Base-by-base conservation (phyloP, 1,140 invertebrate species). In the Aphelenchoides fujianensis region DNA sequence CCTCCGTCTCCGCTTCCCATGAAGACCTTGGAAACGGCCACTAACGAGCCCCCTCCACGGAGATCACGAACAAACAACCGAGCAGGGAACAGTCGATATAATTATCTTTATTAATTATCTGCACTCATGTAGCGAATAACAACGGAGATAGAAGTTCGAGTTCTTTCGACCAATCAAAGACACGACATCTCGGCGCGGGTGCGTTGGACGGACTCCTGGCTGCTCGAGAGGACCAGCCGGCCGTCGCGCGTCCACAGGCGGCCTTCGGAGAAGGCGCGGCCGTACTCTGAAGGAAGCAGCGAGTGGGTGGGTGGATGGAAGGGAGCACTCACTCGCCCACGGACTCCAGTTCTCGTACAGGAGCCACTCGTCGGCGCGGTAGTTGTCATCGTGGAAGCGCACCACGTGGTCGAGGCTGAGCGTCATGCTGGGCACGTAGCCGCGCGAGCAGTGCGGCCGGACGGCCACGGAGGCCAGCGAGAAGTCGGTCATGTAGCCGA, bases 291-390 rank as follows among this genome's bases (percentile, higher is more conserved):
- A 68, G 68, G n/a, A n/a, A n/a, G n/a, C n/a, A n/a, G n/a, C n/a
- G n/a, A n/a, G n/a, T n/a, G n/a, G n/a, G n/a, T n/a, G n/a, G n/a
- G n/a, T n/a, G n/a, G n/a, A n/a, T n/a, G n/a, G n/a, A n/a, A n/a
- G n/a, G n/a, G n/a, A n/a, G n/a, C n/a, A 37, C 19, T 62, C 66
- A 76, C 74, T 54, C 28, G 76, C 76, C 62, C 62, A 66, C 0
- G 75, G 48, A 36, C 73, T 76, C 1, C 72, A 55, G 34, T 72
- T 78, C 55, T 80, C 78, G 36, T 80, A 80, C 12, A 80, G 62
- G 73, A 80, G 61, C 78, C 78, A 80, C 9, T 80, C 79, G 69
- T 80, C 79, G 19, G 73, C 74, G 27, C 76, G 32, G 37, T 81
- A 80, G n/a, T 81, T 69, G 27, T 57, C 35, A 7, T 73, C 67